Base-by-base conservation (phyloP, 2,113 vertebrate species). In the Periophthalmus modestus region DNA sequence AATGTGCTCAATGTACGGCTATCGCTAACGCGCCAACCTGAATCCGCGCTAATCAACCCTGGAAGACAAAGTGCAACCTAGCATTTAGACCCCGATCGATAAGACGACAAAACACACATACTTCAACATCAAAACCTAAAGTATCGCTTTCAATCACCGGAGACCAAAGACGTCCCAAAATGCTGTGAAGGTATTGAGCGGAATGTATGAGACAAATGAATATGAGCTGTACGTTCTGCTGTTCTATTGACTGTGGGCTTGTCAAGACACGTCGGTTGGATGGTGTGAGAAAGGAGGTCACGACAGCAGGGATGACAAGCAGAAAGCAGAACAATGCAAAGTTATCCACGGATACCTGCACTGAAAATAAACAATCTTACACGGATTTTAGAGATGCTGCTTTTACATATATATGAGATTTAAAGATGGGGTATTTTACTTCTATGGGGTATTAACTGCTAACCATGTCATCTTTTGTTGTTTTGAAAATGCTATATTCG, bases 221-320 rank as follows among this genome's bases (percentile, higher is more conserved):
- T 58, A 50, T 66, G 73, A 39, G 74, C 36, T 19, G 61, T 46
- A 2, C n/a, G 59, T 71, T 24, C 67, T 11, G 46, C 59, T 68
- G 28, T 74, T 52, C 79, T 87, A 87, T 89, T 67, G 82, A 82
- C 74, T 78, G n/a, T 76, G 23, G 83, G 75, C 67, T 74, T 18
- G 73, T 82, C 73, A 69, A 47, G 57, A 58, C 5, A 1, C 0
- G 62, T 46, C 73, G 39, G 71, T 82, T 21, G 52, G 52, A 50
- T 3, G 48, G 48, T 16, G 48, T 50, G 4, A 1, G 50, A 43
- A 71, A 73, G 14, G 66, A 59, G 72, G 78, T 68, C 69, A 71
- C 0, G 13, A 71, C 68, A 65, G 59, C 48, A 43, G 23, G 68
- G 66, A 75, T 15, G 18, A 76, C n/a, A 43, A 36, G 18, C 19